Conservation (phyloP, 2,113 vertebrate species). For the Poecile atricapillus region DNA sequence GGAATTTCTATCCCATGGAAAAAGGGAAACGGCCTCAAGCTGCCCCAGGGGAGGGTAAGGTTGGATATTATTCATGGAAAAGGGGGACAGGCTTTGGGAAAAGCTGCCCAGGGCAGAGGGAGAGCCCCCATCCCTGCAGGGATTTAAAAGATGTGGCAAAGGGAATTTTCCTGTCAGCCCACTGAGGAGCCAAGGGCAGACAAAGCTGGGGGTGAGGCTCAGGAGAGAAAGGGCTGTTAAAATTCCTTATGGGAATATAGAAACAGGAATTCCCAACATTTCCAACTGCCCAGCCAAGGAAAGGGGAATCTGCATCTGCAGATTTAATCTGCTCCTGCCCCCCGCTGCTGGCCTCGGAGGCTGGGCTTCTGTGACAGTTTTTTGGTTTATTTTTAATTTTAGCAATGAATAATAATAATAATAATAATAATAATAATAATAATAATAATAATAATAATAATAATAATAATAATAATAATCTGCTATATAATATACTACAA, state of each 20-base stretch:
- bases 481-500: too few relatives aligned
- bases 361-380: not conserved
- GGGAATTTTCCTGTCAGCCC: not conserved
- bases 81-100: not conserved
- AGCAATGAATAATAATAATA: rapidly evolving
- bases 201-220: rapidly evolving
- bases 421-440: too few relatives aligned
- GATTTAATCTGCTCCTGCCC: not conserved
- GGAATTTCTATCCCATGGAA: not conserved
- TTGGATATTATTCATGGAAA: not conserved
- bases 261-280: not conserved
- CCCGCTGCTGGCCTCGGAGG: not conserved
- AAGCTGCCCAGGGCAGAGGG: not conserved
- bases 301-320: not conserved
- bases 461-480: too few relatives aligned
- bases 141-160: not conserved
- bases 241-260: not conserved
- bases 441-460: too few relatives aligned
- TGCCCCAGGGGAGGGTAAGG: not conserved
- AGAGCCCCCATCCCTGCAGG: not conserved
- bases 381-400: not conserved
- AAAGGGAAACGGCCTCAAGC: not conserved
- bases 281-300: not conserved
- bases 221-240: not conserved
- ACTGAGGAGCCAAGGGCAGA: not conserved